Evolutionary conservation across 2,797 vertebrate genomes (phyloP).

Genomic region (Labroides dimidiatus): DNA sequence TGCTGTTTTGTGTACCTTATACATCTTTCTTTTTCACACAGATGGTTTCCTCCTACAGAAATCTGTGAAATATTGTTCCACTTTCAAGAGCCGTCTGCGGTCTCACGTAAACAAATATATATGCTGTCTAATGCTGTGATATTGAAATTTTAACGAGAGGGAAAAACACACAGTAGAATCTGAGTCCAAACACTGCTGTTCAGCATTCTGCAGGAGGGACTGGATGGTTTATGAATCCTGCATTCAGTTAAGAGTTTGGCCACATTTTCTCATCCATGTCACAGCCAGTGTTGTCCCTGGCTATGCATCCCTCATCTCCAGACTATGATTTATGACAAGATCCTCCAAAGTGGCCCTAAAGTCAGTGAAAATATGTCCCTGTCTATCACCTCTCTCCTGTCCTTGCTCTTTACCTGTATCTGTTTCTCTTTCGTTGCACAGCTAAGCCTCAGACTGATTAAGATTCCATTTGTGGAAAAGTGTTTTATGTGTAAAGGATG

Average conservation of each 20-base stretch:
- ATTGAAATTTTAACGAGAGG: neutral
- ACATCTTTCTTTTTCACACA: neutral
- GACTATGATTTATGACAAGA: constrained; percentile 1
- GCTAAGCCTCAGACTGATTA: too few species aligned
- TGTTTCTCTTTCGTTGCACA: too few species aligned
- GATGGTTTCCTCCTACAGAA: neutral
- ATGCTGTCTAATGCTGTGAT: neutral
- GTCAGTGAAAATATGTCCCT: neutral
- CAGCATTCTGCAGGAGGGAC: neutral
- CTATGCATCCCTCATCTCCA: neutral
- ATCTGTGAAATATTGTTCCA: neutral
- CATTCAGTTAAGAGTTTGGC: neutral
- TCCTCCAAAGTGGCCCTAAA: neutral
- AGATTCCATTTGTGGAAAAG: too few species aligned
- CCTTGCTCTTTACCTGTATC: too few species aligned
- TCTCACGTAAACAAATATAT: neutral
- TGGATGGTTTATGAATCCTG: neutral
- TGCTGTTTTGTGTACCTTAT: neutral
- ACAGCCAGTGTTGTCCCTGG: neutral
- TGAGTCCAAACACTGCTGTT: neutral
- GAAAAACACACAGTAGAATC: neutral
- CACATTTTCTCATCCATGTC: neutral
- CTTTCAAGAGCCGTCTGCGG: neutral
- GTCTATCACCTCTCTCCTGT: neutral
- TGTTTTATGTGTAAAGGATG: too few species aligned